Evolutionary conservation across 1,140 invertebrate species (phyloP).

Genomic region (Leptinotarsa texana): DNA sequence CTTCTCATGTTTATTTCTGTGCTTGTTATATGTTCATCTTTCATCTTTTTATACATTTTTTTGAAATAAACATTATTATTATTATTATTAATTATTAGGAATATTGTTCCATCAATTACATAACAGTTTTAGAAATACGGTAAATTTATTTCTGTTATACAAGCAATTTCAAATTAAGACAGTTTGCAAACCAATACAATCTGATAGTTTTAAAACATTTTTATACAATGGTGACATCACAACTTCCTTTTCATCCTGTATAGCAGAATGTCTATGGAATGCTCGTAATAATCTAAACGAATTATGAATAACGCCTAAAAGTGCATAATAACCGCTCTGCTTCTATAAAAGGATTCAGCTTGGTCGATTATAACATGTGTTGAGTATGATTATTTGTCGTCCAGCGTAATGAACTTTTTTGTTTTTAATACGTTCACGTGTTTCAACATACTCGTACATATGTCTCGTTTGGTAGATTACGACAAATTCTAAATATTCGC

Average conservation of each 20-base stretch:
- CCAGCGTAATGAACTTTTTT: background rate
- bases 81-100: too few species aligned
- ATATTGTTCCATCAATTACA: too few species aligned
- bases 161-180: too few species aligned
- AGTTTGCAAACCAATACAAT: too few species aligned
- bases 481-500: too few species aligned
- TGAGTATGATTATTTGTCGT: background rate
- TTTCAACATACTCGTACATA: background rate
- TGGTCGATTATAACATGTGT: background rate
- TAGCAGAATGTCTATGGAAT: background rate
- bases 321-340: background rate
- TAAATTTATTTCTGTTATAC: too few species aligned
- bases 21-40: too few species aligned
- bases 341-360: background rate
- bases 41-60: too few species aligned
- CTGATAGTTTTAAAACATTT: too few species aligned
- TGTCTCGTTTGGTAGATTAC: background rate
- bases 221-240: background rate
- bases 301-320: background rate
- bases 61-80: too few species aligned
- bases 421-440: constrained; percentile 1
- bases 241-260: background rate
- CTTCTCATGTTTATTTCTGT: too few species aligned
- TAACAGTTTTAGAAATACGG: too few species aligned
- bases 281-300: background rate